phyloP scores from a whole-genome alignment of 1,140 invertebrate genomes.

The Aleiodes sp. region DNA sequence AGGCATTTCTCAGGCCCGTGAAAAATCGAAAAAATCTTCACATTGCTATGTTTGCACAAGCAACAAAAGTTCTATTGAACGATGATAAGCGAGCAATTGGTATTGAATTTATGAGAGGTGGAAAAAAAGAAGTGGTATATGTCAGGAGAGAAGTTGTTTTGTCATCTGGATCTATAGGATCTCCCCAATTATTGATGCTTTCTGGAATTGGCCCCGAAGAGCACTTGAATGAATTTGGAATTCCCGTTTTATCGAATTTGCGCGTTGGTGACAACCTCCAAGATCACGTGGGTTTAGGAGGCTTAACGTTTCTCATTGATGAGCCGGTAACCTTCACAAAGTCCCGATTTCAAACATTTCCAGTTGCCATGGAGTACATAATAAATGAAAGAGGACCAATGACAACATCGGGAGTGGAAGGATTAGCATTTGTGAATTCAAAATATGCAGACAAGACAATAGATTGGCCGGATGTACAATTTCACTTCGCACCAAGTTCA shows the following conservation, averaged over 20 bases:
- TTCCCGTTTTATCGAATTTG: conserved; percentile 78
- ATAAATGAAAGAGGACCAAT: conserved; percentile 81
- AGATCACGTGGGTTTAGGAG: conserved; percentile 85
- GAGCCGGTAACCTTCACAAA: conserved; percentile 83
- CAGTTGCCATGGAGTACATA: conserved; percentile 84
- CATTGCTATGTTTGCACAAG: conserved; percentile 82
- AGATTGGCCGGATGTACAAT: conserved; percentile 87
- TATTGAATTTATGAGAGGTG: conserved; percentile 77
- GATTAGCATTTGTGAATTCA: conserved; percentile 83
- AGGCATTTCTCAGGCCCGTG: conserved; percentile 86
- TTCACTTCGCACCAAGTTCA: conserved; percentile 85
- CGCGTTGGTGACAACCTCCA: conserved; percentile 86
- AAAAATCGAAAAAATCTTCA: conserved; percentile 82
- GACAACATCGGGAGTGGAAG: conserved; percentile 83
- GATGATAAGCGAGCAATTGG: conserved; percentile 77
- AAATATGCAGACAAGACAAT: conserved; percentile 79
- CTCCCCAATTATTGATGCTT: conserved; percentile 88
- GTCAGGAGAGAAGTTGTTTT: conserved; percentile 82
- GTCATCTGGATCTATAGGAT: conserved; percentile 82
- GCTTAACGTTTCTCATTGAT: conserved; percentile 82
- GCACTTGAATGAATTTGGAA: conserved; percentile 79
- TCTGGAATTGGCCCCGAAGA: conserved; percentile 86
- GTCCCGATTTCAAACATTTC: conserved; percentile 78
- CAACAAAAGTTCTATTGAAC: conserved; percentile 76
- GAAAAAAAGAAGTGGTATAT: conserved; percentile 71